Evolutionary conservation across 2,113 vertebrate genomes (phyloP), one percentile per base, ranked within the genome.

Genomic region (Pelecanus crispus): DNA sequence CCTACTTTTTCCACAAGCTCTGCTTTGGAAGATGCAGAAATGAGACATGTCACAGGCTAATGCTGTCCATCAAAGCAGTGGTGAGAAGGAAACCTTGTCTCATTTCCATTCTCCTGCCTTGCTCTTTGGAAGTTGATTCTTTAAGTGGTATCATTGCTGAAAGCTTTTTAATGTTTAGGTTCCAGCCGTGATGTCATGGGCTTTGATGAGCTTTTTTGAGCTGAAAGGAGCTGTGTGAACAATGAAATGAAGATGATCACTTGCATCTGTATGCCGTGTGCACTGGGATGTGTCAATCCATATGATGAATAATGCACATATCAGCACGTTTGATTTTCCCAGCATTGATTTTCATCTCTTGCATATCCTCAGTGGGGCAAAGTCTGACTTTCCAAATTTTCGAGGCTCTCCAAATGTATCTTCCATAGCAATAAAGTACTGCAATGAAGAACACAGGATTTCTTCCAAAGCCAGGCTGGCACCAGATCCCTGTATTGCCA

Each of bases 31-130:
- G 47, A 38, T n/a, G 56, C 45, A 71, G 77, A 25, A 68, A 75
- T 0, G 0, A 87, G 81, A 65, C 50, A 18, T 2, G 3, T 81
- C 2, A 0, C 65, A 56, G 58, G 73, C 40, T 61, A 8, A 20
- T 26, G 55, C 52, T 91, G 73, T 59, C 88, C 72, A 31, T 78
- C 80, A 83, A 59, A 67, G 63, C 59, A 71, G 36, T 12, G 22
- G 8, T 71, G 55, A 81, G 83, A 86, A 81, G 52, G 49, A 78
- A 81, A 75, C 47, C 44, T 65, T 47, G 13, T 72, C 83, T 81
- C 53, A 62, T 66, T 97, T 90, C 49, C 73, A 42, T 65, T 77
- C 59, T 62, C 34, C 44, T 2, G 6, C 24, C 42, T 81, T 73
- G 61, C 79, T 79, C 67, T 88, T 86, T 61, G 49, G 59, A 67